Evolutionary conservation across 2,113 vertebrate genomes (phyloP).

Genomic region (Neogale vison): DNA sequence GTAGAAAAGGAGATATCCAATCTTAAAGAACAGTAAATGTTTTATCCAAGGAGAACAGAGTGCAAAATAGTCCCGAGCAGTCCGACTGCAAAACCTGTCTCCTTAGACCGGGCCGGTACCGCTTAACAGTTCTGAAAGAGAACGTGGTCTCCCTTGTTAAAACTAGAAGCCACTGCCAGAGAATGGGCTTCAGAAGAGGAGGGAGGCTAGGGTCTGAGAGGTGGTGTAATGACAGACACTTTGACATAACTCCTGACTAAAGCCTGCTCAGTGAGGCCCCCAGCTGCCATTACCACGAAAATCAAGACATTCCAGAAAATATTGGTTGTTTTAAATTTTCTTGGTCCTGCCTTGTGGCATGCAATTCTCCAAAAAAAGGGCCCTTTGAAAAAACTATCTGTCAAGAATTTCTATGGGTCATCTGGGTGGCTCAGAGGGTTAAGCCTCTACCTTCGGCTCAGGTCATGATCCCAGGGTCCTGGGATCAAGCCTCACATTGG

Average conservation of each 20-base stretch:
- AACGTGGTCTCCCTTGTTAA: not conserved
- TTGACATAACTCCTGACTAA: not conserved
- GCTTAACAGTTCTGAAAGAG: not conserved
- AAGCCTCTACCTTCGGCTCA: no score
- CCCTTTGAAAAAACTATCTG: not conserved
- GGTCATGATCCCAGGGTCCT: no score
- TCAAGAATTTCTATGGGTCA: not conserved
- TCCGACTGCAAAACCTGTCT: not conserved
- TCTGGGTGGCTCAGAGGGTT: no score
- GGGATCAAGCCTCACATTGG: no score
- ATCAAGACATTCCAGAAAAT: not conserved
- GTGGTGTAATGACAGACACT: not conserved
- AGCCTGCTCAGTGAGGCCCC: not conserved
- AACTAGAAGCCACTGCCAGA: not conserved
- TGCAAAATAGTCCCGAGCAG: no score
- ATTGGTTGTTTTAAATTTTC: not conserved
- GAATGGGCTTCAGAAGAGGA: not conserved
- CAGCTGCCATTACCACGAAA: not conserved
- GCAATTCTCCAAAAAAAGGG: not conserved
- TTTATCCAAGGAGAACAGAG: not conserved
- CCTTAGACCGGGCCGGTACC: not conserved
- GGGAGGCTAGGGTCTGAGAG: not conserved
- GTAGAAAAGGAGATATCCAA: not conserved
- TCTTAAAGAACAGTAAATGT: not conserved
- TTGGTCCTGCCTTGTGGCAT: not conserved